Percentiles rank a stretch among this genome's conserved stretches.
Conservation (phyloP, 2,113 vertebrate species). For the Proteles cristata region DNA sequence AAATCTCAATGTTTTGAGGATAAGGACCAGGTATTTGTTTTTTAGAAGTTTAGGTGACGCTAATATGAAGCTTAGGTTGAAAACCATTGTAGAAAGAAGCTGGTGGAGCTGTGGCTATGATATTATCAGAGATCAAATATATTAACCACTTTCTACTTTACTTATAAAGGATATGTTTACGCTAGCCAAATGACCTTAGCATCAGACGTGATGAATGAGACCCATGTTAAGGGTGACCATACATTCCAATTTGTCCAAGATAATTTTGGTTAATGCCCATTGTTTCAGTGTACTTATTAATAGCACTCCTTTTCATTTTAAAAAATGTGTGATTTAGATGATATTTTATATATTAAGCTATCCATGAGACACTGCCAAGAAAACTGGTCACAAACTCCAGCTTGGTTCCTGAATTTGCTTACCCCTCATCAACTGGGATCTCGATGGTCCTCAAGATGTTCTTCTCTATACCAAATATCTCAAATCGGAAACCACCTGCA, state of each 20-base stretch:
- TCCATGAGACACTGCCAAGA: not conserved
- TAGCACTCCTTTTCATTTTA: not conserved
- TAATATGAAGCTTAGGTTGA: not conserved
- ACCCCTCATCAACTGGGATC: not conserved
- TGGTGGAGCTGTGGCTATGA: not conserved
- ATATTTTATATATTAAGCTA: not conserved
- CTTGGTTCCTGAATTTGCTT: not conserved
- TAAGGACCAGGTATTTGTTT: not conserved
- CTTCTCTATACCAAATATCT: not conserved
- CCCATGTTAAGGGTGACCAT: not conserved
- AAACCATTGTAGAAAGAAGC: not conserved
- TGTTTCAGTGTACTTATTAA: not conserved
- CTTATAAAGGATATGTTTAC: not conserved
- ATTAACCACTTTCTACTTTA: not conserved
- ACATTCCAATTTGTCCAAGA: not conserved
- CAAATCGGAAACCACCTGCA: not conserved
- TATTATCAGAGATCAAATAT: not conserved
- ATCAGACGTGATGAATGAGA: not conserved
- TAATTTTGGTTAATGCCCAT: not conserved
- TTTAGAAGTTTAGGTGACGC: not conserved
- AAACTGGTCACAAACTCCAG: not conserved
- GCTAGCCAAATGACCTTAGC: not conserved
- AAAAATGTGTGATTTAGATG: not conserved
- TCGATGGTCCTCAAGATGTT: not conserved
- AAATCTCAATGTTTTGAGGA: not conserved